Evolutionary conservation across 2,797 vertebrate genomes (phyloP).

Genomic region (Tiaroga cobitis): DNA sequence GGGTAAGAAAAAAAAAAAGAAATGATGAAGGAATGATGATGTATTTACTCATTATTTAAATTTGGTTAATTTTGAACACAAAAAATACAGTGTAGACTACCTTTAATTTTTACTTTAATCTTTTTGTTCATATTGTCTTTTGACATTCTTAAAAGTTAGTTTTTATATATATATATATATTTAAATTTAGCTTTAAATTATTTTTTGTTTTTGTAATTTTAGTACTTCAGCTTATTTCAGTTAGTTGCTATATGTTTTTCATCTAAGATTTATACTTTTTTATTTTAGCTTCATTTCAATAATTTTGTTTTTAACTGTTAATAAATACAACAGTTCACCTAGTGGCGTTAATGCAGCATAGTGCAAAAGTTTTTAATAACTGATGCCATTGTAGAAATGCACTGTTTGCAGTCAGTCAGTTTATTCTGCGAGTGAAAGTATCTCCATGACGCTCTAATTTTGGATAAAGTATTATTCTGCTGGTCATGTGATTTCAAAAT

Average conservation of each 20-base stretch:
- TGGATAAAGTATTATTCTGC: background rate
- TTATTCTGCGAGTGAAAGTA: background rate
- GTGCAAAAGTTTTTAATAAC: background rate
- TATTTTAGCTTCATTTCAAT: background rate
- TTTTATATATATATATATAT: background rate
- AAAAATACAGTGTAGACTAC: too few relatives aligned
- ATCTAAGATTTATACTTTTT: background rate
- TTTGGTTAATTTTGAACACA: too few relatives aligned
- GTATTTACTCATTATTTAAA: too few relatives aligned
- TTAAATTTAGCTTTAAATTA: too few relatives aligned
- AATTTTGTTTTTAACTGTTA: background rate
- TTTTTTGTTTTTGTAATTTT: background rate
- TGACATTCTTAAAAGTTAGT: background rate
- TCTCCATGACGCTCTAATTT: background rate
- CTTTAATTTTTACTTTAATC: background rate
- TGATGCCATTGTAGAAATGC: background rate
- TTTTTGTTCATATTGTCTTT: background rate
- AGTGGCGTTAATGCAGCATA: background rate
- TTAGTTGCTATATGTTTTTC: background rate
- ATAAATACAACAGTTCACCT: background rate
- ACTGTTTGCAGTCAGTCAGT: background rate
- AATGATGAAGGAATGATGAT: too few relatives aligned
- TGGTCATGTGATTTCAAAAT: conserved; percentile 10
- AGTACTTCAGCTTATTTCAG: background rate
- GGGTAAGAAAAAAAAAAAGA: background rate